Conservation (phyloP, 2,888 invertebrate genomes). For the Drosophila prostipennis region DNA sequence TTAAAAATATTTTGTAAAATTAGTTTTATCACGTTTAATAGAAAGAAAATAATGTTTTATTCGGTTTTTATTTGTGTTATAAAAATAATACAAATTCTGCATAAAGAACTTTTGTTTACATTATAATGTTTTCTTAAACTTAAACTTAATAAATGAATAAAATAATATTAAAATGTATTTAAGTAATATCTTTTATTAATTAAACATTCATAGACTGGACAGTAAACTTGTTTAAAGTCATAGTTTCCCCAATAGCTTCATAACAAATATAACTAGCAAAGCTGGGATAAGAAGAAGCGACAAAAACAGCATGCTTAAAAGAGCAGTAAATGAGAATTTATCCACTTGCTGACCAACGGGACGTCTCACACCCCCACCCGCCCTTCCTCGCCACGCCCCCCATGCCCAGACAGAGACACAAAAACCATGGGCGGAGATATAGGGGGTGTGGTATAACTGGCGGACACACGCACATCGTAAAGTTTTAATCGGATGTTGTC, state of each 20-base stretch:
- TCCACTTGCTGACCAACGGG: slow-evolving; percentile 73
- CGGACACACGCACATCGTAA: slow-evolving; percentile 77
- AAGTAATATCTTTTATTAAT: too few relatives aligned
- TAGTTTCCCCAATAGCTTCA: slow-evolving; percentile 4
- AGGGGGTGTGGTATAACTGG: slow-evolving; percentile 11
- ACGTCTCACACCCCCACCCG: slow-evolving; percentile 10
- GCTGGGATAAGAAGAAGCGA: slow-evolving; percentile 45
- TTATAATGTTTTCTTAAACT: too few relatives aligned
- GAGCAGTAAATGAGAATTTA: slow-evolving; percentile 81
- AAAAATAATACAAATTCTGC: too few relatives aligned
- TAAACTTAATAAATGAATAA: too few relatives aligned
- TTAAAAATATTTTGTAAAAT: too few relatives aligned
- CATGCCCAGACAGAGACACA: slow-evolving; percentile 12
- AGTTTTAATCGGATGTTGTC: slow-evolving; percentile 79
- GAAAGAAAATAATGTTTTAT: too few relatives aligned
- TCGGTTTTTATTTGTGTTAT: too few relatives aligned
- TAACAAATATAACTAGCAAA: slow-evolving; percentile 13
- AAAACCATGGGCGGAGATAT: not conserved
- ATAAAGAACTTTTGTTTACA: too few relatives aligned
- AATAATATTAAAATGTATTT: too few relatives aligned
- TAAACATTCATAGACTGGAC: not conserved
- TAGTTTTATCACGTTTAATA: too few relatives aligned
- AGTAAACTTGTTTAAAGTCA: not conserved
- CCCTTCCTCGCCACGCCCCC: not conserved
- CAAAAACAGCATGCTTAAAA: slow-evolving; percentile 79